phyloP scores from a whole-genome alignment of 2,888 invertebrate species.

The Aethes cnicana region DNA sequence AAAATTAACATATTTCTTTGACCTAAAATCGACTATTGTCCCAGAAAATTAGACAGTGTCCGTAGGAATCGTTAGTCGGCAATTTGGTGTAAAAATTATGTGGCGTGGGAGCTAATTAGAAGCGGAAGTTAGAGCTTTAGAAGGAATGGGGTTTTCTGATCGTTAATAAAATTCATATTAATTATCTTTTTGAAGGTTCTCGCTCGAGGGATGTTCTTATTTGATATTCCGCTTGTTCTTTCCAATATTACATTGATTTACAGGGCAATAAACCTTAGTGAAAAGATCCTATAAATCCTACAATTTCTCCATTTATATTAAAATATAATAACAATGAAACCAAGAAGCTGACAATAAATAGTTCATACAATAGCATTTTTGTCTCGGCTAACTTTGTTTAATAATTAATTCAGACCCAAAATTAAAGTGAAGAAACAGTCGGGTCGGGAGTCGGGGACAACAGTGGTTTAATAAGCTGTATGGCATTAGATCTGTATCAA shows the following conservation, averaged over 20 bases:
- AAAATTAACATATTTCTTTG: constrained; percentile 78
- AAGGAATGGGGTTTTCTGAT: constrained; percentile 51
- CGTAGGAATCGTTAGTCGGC: constrained; percentile 62
- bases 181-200: constrained; percentile 58
- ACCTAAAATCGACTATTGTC: constrained; percentile 74
- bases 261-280: too few relatives aligned
- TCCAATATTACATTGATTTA: constrained; percentile 22
- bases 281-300: neutral
- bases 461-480: neutral
- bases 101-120: constrained; percentile 67
- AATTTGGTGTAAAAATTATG: constrained; percentile 71
- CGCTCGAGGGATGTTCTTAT: constrained; percentile 48
- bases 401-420: neutral
- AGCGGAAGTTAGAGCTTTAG: constrained; percentile 39
- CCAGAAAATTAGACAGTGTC: constrained; percentile 71
- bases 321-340: neutral
- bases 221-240: constrained; percentile 51
- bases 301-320: neutral
- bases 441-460: neutral
- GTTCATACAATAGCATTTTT: too few relatives aligned
- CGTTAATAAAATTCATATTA: constrained; percentile 68
- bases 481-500: neutral
- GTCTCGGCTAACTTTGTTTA: too few relatives aligned
- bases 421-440: too few relatives aligned
- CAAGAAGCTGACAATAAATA: too few relatives aligned